A percentile compares a stretch with the other conserved stretches of the same genome.
Evolutionary conservation across 2,797 vertebrate genomes (phyloP).

Genomic region (Crocodylus rhombifer): DNA sequence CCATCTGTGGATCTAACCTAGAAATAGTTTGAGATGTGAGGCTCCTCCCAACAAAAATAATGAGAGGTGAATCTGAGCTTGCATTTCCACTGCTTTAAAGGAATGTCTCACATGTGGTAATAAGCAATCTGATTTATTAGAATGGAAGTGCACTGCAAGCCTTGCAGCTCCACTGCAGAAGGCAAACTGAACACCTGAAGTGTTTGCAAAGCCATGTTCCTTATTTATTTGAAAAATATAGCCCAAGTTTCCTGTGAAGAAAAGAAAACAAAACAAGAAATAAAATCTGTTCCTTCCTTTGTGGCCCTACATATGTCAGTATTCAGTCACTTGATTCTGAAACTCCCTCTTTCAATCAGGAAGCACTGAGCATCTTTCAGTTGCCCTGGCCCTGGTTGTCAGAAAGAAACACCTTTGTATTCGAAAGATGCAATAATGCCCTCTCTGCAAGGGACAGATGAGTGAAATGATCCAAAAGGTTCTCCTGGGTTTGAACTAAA

Average conservation of each 20-base stretch:
- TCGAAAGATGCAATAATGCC: slow-evolving; percentile 65
- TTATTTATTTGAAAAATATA: slow-evolving; percentile 43
- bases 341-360: slow-evolving; percentile 42
- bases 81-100: background rate
- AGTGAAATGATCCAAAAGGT: slow-evolving; percentile 48
- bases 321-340: slow-evolving; percentile 61
- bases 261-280: background rate
- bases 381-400: slow-evolving; percentile 47
- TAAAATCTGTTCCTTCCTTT: slow-evolving; percentile 33
- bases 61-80: slow-evolving; percentile 38
- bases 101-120: slow-evolving; percentile 9
- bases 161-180: background rate
- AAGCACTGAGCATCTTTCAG: slow-evolving; percentile 62
- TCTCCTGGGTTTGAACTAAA: background rate
- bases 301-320: slow-evolving; percentile 51
- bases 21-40: background rate
- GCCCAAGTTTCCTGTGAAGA: slow-evolving; percentile 31
- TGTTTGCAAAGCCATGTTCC: background rate
- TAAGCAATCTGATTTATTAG: background rate
- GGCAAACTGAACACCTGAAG: background rate
- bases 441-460: slow-evolving; percentile 62
- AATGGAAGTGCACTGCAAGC: background rate
- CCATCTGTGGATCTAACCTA: too few species aligned
- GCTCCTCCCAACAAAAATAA: background rate
- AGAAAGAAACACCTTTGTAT: slow-evolving; percentile 57